These are phyloP conservation scores for Pristionchus exspectatus DNA, from an alignment of 2,888 invertebrate genomes.

Conservation along the genomic window DNA sequence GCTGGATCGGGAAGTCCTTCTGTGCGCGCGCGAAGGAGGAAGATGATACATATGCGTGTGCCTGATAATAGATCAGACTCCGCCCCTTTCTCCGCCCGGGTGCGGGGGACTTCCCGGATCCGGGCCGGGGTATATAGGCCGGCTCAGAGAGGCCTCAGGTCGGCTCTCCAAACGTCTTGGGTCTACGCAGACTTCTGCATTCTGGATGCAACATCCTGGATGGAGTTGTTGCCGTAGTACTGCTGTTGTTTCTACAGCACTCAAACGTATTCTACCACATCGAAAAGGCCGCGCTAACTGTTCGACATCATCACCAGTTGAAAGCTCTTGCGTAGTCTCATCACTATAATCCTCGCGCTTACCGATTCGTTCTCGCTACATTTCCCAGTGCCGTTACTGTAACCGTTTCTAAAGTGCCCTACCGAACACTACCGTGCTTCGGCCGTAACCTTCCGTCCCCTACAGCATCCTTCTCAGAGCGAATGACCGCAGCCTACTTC, in stretches of 20 bases:
- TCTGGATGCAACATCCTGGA: background rate
- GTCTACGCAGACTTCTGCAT: no score
- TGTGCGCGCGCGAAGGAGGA: background rate
- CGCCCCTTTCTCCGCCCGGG: background rate
- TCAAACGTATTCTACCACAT: no score
- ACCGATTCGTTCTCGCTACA: background rate
- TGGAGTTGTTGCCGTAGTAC: no score
- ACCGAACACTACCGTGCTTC: background rate
- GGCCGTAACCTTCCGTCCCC: background rate
- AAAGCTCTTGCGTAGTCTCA: background rate
- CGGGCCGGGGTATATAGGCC: slow-evolving; percentile 13
- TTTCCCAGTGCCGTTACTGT: background rate
- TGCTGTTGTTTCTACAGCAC: no score
- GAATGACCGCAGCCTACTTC: slow-evolving; percentile 32
- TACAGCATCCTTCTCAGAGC: background rate
- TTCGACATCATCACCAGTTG: background rate
- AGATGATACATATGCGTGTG: background rate
- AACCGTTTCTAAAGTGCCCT: background rate
- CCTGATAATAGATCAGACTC: slow-evolving; percentile 13
- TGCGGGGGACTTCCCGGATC: slow-evolving; percentile 13
- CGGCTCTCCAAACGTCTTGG: background rate
- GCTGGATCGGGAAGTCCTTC: background rate
- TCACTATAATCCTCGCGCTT: background rate
- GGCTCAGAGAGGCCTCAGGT: background rate
- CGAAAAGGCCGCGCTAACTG: no score